Evolutionary conservation across 2,888 invertebrate genomes (phyloP).

Genomic region (Dicranocentrus wangi): DNA sequence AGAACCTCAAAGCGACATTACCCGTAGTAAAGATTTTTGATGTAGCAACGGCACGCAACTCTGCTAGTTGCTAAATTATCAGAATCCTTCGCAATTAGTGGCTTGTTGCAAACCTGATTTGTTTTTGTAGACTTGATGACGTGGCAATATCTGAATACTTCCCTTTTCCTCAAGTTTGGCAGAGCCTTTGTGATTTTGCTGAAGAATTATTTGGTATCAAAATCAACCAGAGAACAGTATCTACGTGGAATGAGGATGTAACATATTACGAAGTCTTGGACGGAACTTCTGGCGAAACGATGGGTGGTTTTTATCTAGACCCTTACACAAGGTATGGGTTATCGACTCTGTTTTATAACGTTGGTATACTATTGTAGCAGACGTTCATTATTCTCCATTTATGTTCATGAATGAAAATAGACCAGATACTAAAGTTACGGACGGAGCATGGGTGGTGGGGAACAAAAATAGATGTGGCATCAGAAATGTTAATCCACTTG

Average conservation of each 20-base stretch:
- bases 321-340: conserved; percentile 69
- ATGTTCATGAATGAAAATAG: too few species aligned
- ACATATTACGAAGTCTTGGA: conserved; percentile 88
- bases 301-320: conserved; percentile 73
- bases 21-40: too few species aligned
- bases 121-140: conserved; percentile 79
- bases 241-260: conserved; percentile 88
- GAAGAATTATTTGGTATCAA: conserved; percentile 86
- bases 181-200: conserved; percentile 84
- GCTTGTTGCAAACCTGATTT: conserved; percentile 2
- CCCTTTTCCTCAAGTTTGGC: conserved; percentile 86
- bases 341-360: conserved; percentile 4
- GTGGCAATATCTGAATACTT: conserved; percentile 86
- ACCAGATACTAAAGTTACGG: conserved; percentile 78
- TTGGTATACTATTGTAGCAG: not conserved
- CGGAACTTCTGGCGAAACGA: conserved; percentile 73
- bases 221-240: conserved; percentile 78
- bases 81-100: too few species aligned
- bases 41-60: too few species aligned
- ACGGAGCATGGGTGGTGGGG: conserved; percentile 81
- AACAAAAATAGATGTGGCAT: conserved; percentile 83
- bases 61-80: too few species aligned
- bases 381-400: conserved; percentile 58
- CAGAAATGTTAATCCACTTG: conserved; percentile 81
- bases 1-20: too few species aligned